Evolutionary conservation across 1,140 invertebrate species (phyloP).

Genomic region (Drosophila guanche): DNA sequence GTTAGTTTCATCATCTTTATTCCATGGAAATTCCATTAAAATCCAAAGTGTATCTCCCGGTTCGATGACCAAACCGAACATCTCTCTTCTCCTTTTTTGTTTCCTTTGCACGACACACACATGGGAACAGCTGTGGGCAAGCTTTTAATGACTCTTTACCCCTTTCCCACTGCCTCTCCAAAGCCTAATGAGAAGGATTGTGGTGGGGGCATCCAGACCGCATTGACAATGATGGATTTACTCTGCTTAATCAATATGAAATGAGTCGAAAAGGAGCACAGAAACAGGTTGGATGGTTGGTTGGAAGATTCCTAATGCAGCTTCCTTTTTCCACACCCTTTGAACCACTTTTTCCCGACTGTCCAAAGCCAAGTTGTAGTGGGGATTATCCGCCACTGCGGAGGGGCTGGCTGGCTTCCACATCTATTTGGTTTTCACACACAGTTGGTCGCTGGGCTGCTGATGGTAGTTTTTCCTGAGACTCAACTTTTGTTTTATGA

Average conservation of each 20-base stretch:
- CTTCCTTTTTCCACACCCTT: background rate
- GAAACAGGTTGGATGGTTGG: background rate
- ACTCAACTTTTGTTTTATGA: slow-evolving; percentile 62
- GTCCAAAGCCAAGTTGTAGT: too few species aligned
- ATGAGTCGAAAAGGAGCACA: slow-evolving; percentile 37
- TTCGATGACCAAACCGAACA: background rate
- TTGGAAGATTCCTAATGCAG: slow-evolving; percentile 16
- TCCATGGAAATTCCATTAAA: too few species aligned
- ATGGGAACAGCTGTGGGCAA: background rate
- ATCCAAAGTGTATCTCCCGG: background rate
- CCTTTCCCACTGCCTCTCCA: background rate
- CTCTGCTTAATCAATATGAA: slow-evolving; percentile 75
- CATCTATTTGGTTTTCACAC: slow-evolving; percentile 10
- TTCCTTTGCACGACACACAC: background rate
- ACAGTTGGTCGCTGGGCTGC: background rate
- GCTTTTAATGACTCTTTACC: slow-evolving; percentile 25
- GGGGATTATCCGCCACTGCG: too few species aligned
- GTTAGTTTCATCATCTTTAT: too few species aligned
- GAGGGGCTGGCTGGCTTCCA: background rate
- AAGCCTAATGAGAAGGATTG: slow-evolving; percentile 28
- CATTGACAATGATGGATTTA: slow-evolving; percentile 79
- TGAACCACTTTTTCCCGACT: too few species aligned
- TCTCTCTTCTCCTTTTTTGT: background rate
- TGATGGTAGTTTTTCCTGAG: slow-evolving; percentile 2
- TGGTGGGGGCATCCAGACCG: slow-evolving; percentile 15